Base-by-base conservation (phyloP, 2,888 invertebrate genomes). In the Beris morrisii region DNA sequence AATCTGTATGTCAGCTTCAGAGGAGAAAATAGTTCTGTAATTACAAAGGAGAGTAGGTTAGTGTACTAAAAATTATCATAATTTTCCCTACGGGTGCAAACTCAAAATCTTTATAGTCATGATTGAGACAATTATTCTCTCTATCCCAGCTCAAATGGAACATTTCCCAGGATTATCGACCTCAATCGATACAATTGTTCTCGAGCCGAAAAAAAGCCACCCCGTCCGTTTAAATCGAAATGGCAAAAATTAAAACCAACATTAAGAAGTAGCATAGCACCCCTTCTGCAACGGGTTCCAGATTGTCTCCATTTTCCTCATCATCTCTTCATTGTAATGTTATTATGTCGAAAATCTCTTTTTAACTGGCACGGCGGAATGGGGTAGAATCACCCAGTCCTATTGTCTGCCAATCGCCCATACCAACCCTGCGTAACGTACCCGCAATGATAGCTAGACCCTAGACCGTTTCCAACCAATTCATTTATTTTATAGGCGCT, bases 401-500 rank as follows among this genome's bases (percentile, higher is more conserved):
- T 38, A 28, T 22, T 31, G 30, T 5, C 6, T 56, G 7, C 45
- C 63, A 64, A 55, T 55, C 43, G 48, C 44, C 43, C 55, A 30
- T 55, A 46, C 50, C 50, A 30, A 30, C 31, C 32, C 30, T 31
- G 28, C 22, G 22, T 48, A 31, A 30, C 15, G 50, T 58, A 31
- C n/a, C 43, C 38, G 63, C 59, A 64, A 50, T 64, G 13, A 55
- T 56, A 44, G 13, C 30, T 55, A 22, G 22, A 22, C 22, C 22
- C 22, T 22, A 22, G 22, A 45, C 45, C 55, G 44, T 31, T 1
- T 28, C 63, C 43, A 65, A 45, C 54, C 69, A 69, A 69, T 69
- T 69, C 69, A 69, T 69, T 69, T 69, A 69, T 67, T 69, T 69
- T 69, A 69, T 69, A 61, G 64, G 52, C 50, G 43, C 66, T 69